phyloP scores from a whole-genome alignment of 2,797 vertebrate species.

The Eurystomus glaucurus region DNA sequence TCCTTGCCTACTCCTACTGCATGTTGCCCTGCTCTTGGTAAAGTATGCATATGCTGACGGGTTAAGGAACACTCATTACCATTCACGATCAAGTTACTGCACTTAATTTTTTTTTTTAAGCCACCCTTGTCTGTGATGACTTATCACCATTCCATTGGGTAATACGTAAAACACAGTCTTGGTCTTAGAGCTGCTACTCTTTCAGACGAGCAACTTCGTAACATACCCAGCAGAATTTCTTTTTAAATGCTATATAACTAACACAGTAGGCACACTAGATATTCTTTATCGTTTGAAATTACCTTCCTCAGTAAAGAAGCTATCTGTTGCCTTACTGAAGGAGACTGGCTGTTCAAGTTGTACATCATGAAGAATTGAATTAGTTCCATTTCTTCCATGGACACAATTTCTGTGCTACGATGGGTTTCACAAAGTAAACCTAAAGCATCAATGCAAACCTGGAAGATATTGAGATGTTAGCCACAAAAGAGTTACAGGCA shows the following conservation, averaged over 20 bases:
- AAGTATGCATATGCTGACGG: rapidly evolving
- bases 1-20: not conserved
- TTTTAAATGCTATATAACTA: not conserved
- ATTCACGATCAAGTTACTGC: not conserved
- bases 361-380: constrained; percentile 89
- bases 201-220: not conserved
- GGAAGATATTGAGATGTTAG: constrained; percentile 13
- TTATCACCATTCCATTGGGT: not conserved
- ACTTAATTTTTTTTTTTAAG: not conserved
- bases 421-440: constrained; percentile 95
- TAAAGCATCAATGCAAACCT: constrained; percentile 95
- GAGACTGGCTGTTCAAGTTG: constrained; percentile 93
- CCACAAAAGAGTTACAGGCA: not conserved
- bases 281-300: not conserved
- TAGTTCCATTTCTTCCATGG: constrained; percentile 89
- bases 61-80: not conserved
- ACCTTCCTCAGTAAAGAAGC: constrained; percentile 95
- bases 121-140: not conserved
- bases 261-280: rapidly evolving
- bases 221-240: not conserved
- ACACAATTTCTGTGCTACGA: constrained; percentile 92
- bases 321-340: constrained; percentile 92
- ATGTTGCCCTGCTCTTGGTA: not conserved
- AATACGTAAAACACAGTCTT: not conserved
- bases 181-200: not conserved